Conservation (phyloP, 2,113 vertebrate genomes). For the Dipodomys ordii region DNA sequence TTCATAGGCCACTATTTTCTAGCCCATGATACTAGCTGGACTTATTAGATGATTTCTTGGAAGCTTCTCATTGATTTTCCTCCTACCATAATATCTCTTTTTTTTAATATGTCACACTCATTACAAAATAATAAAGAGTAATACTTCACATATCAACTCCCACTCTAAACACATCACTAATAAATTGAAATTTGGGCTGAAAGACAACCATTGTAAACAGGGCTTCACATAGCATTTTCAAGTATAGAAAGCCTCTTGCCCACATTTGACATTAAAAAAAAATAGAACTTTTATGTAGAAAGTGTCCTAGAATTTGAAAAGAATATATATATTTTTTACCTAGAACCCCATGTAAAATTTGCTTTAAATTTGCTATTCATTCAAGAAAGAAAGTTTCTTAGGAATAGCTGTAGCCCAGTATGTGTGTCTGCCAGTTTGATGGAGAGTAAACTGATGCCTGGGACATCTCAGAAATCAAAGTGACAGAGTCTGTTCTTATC, state of each 20-base stretch:
- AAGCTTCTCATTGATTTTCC: neutral
- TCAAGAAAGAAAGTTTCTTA: neutral
- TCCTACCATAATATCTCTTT: neutral
- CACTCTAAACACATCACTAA: neutral
- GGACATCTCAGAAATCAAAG: neutral
- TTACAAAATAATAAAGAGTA: neutral
- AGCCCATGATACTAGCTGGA: neutral
- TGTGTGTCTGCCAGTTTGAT: neutral
- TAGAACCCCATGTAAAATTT: neutral
- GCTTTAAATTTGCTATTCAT: neutral
- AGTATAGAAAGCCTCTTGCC: neutral
- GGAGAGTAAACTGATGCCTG: neutral
- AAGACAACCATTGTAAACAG: neutral
- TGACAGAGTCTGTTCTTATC: neutral
- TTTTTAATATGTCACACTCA: neutral
- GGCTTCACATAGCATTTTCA: neutral
- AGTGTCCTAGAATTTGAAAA: neutral
- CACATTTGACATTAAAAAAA: neutral
- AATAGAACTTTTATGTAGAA: neutral
- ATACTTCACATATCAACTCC: neutral
- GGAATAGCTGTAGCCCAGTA: neutral
- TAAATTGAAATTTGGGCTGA: neutral
- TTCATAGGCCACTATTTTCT: neutral
- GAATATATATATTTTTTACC: neutral
- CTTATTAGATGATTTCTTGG: neutral